These are phyloP conservation scores for Clivina fossor DNA, from an alignment of 2,888 invertebrate genomes.

Conservation along the genomic window DNA sequence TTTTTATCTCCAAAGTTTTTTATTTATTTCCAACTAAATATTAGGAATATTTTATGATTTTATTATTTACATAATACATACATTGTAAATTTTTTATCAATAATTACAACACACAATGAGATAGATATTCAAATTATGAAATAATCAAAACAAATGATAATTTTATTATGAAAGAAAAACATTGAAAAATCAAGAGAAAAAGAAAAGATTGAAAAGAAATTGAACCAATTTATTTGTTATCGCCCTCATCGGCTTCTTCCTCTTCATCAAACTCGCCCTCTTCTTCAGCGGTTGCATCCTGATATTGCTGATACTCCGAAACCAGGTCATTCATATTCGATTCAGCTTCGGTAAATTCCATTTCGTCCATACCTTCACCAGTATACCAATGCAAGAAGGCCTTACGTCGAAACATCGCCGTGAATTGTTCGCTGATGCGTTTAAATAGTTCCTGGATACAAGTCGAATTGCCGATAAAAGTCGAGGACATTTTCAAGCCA, in stretches of 20 bases:
- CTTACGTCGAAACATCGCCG: slow-evolving; percentile 76
- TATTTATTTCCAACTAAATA: too few species aligned
- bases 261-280: slow-evolving; percentile 81
- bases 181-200: too few species aligned
- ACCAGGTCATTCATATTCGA: slow-evolving; percentile 95
- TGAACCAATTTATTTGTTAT: too few species aligned
- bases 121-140: too few species aligned
- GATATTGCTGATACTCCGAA: slow-evolving; percentile 94
- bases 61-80: too few species aligned
- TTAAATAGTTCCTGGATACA: slow-evolving; percentile 77
- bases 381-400: slow-evolving; percentile 98
- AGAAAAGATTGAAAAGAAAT: too few species aligned
- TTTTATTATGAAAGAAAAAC: too few species aligned
- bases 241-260: slow-evolving; percentile 70
- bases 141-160: too few species aligned
- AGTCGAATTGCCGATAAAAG: slow-evolving; percentile 76
- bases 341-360: slow-evolving; percentile 94
- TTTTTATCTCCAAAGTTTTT: too few species aligned
- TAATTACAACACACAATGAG: too few species aligned
- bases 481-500: slow-evolving; percentile 77
- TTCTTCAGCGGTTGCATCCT: slow-evolving; percentile 83
- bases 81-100: too few species aligned
- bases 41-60: too few species aligned
- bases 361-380: slow-evolving; percentile 94
- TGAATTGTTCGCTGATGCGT: slow-evolving; percentile 71